phyloP scores from a whole-genome alignment of 2,797 vertebrate species.

The Carapus acus region DNA sequence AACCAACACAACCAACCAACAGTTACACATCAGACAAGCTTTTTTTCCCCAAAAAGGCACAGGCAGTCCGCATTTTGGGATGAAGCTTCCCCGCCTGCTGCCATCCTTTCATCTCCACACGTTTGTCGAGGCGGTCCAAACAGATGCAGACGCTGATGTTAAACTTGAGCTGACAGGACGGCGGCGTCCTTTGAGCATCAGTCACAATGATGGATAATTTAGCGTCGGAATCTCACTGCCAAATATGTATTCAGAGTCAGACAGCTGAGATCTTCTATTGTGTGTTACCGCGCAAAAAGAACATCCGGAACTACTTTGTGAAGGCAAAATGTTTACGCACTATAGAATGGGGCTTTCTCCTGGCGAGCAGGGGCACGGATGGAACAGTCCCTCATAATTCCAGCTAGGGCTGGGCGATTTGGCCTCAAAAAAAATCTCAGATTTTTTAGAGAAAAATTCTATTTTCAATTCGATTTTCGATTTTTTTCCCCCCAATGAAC shows the following conservation, averaged over 20 bases:
- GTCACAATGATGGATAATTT: conserved; percentile 25
- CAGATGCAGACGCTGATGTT: conserved; percentile 32
- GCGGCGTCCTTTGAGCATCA: conserved; percentile 37
- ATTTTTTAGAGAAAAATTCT: no score
- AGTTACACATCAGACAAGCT: no score
- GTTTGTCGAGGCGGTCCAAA: conserved; percentile 18
- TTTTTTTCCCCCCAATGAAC: no score
- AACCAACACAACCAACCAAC: no score
- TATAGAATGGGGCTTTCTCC: neutral
- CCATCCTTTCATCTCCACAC: conserved; percentile 13
- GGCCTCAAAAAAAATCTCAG: no score
- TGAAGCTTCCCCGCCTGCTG: no score
- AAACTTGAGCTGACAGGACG: conserved; percentile 34
- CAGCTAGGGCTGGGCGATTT: no score
- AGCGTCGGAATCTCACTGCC: conserved; percentile 24
- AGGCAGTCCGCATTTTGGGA: no score
- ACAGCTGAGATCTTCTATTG: neutral
- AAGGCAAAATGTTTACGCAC: conserved; percentile 13
- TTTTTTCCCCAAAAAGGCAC: no score
- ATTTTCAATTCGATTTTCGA: no score
- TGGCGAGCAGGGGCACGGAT: no score
- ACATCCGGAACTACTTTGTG: conserved; percentile 16
- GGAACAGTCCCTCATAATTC: no score
- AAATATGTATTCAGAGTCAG: conserved; percentile 19
- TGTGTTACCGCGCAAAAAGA: conserved; percentile 4